phyloP scores from a whole-genome alignment of 2,797 vertebrate genomes.

The Enteromius fasciolatus region DNA sequence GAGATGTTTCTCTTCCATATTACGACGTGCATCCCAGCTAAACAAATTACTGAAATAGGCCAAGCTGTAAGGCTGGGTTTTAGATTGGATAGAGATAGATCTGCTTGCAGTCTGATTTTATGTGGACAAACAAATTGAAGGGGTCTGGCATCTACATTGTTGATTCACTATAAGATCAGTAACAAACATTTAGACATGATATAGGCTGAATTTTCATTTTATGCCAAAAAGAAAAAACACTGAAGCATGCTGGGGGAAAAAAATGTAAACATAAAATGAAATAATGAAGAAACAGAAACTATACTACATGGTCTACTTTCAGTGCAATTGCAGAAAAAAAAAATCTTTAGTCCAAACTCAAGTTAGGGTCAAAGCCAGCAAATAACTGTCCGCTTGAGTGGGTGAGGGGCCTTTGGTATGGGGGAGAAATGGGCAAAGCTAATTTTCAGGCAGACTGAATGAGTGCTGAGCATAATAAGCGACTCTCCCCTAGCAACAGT shows the following conservation, averaged over 20 bases:
- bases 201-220: neutral
- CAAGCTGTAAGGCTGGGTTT: neutral
- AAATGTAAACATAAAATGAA: neutral
- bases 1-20: neutral
- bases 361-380: neutral
- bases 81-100: neutral
- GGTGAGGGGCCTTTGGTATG: slow-evolving; percentile 32
- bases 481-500: slow-evolving; percentile 32
- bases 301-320: neutral
- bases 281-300: neutral
- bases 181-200: neutral
- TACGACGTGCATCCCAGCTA: neutral
- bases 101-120: neutral
- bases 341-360: neutral
- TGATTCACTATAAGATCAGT: neutral
- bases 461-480: slow-evolving; percentile 43
- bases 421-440: slow-evolving; percentile 18
- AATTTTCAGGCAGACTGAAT: slow-evolving; percentile 35
- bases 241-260: neutral
- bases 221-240: neutral
- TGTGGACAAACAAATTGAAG: neutral
- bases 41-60: neutral
- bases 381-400: slow-evolving; percentile 18
- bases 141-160: neutral
- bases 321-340: neutral